Percentiles rank a stretch among this genome's conserved stretches.
phyloP scores from a whole-genome alignment of 2,113 vertebrate genomes.

The Piaya cayana region DNA sequence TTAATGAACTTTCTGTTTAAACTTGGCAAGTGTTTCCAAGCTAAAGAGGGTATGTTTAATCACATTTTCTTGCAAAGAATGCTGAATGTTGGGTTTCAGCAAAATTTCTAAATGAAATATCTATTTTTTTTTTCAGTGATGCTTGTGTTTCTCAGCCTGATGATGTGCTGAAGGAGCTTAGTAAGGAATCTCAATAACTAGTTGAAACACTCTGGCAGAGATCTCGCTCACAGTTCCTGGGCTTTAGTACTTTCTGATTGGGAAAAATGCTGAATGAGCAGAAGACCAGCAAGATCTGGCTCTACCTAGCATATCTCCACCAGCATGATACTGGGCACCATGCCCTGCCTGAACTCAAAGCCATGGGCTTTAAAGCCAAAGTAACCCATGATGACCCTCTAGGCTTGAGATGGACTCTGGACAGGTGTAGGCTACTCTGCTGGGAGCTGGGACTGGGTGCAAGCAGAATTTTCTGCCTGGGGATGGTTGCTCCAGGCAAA shows the following conservation, averaged over 20 bases:
- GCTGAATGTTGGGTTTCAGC: conserved; percentile 7
- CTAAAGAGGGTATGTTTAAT: conserved; percentile 26
- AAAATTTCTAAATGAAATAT: conserved; percentile 32
- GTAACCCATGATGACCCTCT: rapidly evolving
- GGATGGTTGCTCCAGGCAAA: neutral
- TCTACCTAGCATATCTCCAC: neutral
- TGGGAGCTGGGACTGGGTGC: neutral
- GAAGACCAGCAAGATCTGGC: neutral
- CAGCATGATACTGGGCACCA: rapidly evolving
- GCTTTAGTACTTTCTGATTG: neutral
- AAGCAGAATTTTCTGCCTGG: neutral
- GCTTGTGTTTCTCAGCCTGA: neutral
- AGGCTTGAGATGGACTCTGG: neutral
- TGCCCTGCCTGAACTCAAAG: neutral
- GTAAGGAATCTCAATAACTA: neutral
- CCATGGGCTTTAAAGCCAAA: neutral
- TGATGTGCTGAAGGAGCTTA: neutral
- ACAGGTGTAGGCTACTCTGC: neutral
- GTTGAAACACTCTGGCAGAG: neutral
- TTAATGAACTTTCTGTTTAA: conserved; percentile 33
- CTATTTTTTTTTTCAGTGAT: neutral
- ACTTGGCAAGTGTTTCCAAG: conserved; percentile 36
- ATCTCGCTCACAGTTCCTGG: neutral
- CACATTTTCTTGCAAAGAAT: conserved; percentile 4
- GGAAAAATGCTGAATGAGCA: neutral